Conservation (phyloP, 2,888 invertebrate species). For the Coelopa pilipes region DNA sequence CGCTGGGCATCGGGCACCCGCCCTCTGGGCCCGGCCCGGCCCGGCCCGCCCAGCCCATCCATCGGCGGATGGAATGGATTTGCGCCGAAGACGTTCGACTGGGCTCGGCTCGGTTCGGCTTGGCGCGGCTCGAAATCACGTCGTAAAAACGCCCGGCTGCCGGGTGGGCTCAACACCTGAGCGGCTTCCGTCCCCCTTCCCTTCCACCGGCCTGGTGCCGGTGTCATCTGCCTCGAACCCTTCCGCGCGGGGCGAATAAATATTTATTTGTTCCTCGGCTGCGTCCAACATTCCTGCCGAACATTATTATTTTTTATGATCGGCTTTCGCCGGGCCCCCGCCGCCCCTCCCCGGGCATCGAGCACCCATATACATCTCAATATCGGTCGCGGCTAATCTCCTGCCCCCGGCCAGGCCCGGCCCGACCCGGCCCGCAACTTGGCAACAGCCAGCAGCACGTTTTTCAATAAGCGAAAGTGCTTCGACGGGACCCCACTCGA, state of each 20-base stretch:
- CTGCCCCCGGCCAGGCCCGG: neutral
- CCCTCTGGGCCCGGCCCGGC: too few species aligned
- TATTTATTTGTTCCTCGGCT: constrained; percentile 27
- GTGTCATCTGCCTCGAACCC: constrained; percentile 2
- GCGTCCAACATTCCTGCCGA: constrained; percentile 21
- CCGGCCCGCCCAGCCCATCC: neutral
- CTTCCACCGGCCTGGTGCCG: neutral
- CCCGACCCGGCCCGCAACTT: too few species aligned
- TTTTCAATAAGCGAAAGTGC: constrained; percentile 35
- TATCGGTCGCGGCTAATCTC: constrained; percentile 29
- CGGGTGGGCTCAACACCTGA: constrained; percentile 42
- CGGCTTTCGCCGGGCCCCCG: neutral
- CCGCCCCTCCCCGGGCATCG: too few species aligned
- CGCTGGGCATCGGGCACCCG: too few species aligned
- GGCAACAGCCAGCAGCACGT: neutral
- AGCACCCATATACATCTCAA: constrained; percentile 16
- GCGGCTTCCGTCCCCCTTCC: neutral
- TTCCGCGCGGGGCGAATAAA: constrained; percentile 6
- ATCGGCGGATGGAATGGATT: constrained; percentile 32
- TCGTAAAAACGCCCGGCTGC: constrained; percentile 63
- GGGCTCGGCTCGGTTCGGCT: constrained; percentile 25
- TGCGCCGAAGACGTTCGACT: constrained; percentile 26
- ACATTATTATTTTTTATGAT: constrained; percentile 34
- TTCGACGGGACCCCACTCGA: neutral
- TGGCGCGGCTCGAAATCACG: constrained; percentile 52